Evolutionary conservation across 2,888 invertebrate genomes (phyloP), one percentile per base, ranked within the genome.

Genomic region (Eupeodes luniger): DNA sequence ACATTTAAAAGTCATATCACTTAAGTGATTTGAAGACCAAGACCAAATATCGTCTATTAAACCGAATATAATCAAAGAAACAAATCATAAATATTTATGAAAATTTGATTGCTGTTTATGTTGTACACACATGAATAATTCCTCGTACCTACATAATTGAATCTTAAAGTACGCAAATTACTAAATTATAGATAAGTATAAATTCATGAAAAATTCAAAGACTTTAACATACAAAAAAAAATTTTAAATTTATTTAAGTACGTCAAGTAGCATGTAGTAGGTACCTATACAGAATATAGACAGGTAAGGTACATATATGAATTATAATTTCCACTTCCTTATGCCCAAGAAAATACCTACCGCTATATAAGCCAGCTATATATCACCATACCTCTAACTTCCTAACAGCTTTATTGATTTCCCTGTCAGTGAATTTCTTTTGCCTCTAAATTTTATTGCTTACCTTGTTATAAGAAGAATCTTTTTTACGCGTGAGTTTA

Each of bases 401-500:
- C 47, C 59, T 72, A 40, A 72, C 57, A 59, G 14, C n/a, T 14
- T 44, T 59, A 72, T 72, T 59, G 72, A 59, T 72, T 72, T 59
- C 53, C 72, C 47, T 59, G 12, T 59, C 72, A 72, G 12, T 59
- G 44, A 27, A 19, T 72, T 72, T 57, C 27, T 72, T 57, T 57
- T 72, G 47, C 1, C 27, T 59, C 11, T n/a, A 61, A 36, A 61
- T 70, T 79, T 69, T 36, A 70, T 79, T 70, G 59, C 78, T 34
- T 19, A 79, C 36, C 78, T 59, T 69, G 57, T 67, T 69, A 51
- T 51, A 61, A 44, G 69, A 69, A 62, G 69, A 69, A 79, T 69
- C 69, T 10, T 47, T 61, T 69, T 51, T 61, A 40, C 74, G 79
- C 79, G 55, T 75, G 80, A 70, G 57, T 72, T 77, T 72, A 72